phyloP scores from a whole-genome alignment of 2,888 invertebrate species.

The Antheraea assamensis region DNA sequence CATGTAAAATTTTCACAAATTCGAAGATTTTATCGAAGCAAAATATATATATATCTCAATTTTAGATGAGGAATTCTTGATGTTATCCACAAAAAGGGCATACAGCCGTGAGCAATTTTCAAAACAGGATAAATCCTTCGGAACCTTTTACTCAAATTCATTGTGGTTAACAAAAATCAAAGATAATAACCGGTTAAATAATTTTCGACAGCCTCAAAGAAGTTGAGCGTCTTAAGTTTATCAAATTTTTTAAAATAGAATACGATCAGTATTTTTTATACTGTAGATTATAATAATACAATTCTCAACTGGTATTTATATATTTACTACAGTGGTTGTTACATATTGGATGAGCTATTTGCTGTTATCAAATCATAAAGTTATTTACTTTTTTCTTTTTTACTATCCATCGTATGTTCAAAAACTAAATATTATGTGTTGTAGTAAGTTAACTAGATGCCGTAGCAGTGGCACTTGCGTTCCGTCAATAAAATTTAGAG shows the following conservation, averaged over 20 bases:
- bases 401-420: no score
- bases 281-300: neutral
- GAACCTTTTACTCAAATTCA: constrained; percentile 41
- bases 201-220: constrained; percentile 42
- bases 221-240: constrained; percentile 37
- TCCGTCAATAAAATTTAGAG: no score
- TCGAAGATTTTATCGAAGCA: constrained; percentile 29
- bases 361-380: neutral
- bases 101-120: constrained; percentile 55
- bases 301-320: neutral
- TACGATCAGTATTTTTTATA: neutral
- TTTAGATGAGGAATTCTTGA: constrained; percentile 41
- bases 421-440: no score
- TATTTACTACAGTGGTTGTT: neutral
- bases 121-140: constrained; percentile 54
- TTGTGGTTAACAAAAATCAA: constrained; percentile 48
- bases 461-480: no score
- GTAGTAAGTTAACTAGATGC: no score
- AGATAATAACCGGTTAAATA: constrained; percentile 46
- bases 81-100: constrained; percentile 47
- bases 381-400: no score
- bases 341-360: neutral
- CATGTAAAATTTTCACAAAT: constrained; percentile 11
- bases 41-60: constrained; percentile 17
- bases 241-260: neutral